These are phyloP conservation scores for Xiphydria camelus DNA, from an alignment of 2,888 invertebrate species.

Conservation along the genomic window DNA sequence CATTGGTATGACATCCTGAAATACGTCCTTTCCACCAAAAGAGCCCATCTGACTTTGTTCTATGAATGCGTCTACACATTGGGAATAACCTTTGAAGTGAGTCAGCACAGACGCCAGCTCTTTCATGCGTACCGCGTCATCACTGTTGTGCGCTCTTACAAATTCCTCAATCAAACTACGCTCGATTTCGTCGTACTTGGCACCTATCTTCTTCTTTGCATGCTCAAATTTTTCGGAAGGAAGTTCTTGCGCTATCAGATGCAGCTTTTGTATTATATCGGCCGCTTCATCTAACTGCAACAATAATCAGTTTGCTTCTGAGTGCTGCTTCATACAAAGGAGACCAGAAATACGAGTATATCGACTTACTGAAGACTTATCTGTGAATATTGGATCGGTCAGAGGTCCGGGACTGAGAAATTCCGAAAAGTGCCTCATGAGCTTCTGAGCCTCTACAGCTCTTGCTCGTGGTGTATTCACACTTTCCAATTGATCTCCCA, in stretches of 20 bases:
- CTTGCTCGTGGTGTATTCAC: constrained; percentile 93
- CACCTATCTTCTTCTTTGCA: constrained; percentile 82
- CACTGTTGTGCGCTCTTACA: constrained; percentile 82
- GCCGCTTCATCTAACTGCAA: constrained; percentile 89
- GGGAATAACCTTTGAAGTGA: constrained; percentile 95
- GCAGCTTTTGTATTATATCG: constrained; percentile 95
- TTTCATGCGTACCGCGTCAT: constrained; percentile 88
- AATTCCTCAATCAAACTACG: constrained; percentile 92
- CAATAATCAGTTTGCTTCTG: constrained; percentile 10
- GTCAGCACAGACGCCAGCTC: constrained; percentile 88
- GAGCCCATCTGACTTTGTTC: constrained; percentile 94
- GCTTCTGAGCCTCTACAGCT: constrained; percentile 91
- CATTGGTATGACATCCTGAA: constrained; percentile 84
- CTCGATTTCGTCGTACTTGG: constrained; percentile 90
- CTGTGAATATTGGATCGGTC: constrained; percentile 83
- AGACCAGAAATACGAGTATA: neutral
- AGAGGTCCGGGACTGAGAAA: constrained; percentile 86
- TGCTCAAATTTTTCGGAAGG: constrained; percentile 84
- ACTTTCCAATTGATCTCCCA: constrained; percentile 98
- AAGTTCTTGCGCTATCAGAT: constrained; percentile 93
- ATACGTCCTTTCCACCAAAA: constrained; percentile 85
- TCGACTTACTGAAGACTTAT: constrained; percentile 74
- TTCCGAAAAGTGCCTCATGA: constrained; percentile 90
- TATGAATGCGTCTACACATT: constrained; percentile 95
- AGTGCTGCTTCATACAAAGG: neutral